A percentile compares a stretch with the other conserved stretches of the same genome.
Conservation (phyloP, 2,888 invertebrate species). For the Rhagophthalmus giganteus region DNA sequence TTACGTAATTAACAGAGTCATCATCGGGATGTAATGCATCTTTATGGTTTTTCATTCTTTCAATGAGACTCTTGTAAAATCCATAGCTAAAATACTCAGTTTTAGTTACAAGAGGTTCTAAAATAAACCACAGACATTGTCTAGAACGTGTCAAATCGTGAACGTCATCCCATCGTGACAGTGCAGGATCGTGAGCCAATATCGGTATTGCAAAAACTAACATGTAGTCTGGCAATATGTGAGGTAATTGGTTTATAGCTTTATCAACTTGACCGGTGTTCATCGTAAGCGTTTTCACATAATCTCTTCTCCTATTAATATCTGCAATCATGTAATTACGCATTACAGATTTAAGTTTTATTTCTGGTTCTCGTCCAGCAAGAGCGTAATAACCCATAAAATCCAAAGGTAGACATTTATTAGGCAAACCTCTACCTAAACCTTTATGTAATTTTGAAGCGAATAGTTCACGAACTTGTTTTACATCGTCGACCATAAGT, state of each 20-base stretch:
- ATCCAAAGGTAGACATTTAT: slow-evolving; percentile 90
- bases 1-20: slow-evolving; percentile 79
- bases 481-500: slow-evolving; percentile 83
- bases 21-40: slow-evolving; percentile 85
- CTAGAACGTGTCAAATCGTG: slow-evolving; percentile 77
- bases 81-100: slow-evolving; percentile 94
- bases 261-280: slow-evolving; percentile 68
- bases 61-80: slow-evolving; percentile 91
- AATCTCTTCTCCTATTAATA: slow-evolving; percentile 86
- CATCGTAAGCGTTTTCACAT: slow-evolving; percentile 80
- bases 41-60: slow-evolving; percentile 92
- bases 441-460: slow-evolving; percentile 90
- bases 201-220: slow-evolving; percentile 95
- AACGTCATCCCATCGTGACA: slow-evolving; percentile 75
- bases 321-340: slow-evolving; percentile 86
- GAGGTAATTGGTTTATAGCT: slow-evolving; percentile 75
- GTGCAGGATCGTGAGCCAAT: slow-evolving; percentile 89
- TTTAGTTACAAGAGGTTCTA: slow-evolving; percentile 91
- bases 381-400: slow-evolving; percentile 96
- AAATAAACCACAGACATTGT: slow-evolving; percentile 89
- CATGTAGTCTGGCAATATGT: slow-evolving; percentile 96
- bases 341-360: slow-evolving; percentile 68
- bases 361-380: slow-evolving; percentile 85
- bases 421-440: slow-evolving; percentile 78
- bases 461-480: slow-evolving; percentile 85